Base-by-base conservation (phyloP, 1,140 invertebrate species). In the Melanaphis sacchari region DNA sequence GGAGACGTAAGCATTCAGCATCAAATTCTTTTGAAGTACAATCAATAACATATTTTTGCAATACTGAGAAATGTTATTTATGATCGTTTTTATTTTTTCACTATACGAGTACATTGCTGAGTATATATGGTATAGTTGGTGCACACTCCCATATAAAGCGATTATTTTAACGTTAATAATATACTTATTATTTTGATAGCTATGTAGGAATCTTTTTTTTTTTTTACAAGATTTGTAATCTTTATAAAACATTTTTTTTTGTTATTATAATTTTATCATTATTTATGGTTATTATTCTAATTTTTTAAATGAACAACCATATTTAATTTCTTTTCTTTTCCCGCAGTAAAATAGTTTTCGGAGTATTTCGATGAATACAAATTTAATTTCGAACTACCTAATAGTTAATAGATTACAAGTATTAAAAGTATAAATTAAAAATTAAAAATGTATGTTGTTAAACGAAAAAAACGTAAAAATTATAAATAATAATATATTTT, bases 11-110 rank as follows among this genome's bases (percentile, higher is more conserved):
- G n/a, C 46, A 40, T 76, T 76, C 31, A 88, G 5, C 43, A 49
- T 88, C 46, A 8, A 88, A 88, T 49, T 88, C 85, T 49, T n/a
- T 88, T 88, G 85, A 88, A 88, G 36, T 54, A 90, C 88, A 90
- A 90, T 54, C 88, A 38, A 54, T 54, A 90, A 52, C 46, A 40
- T n/a, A 54, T 90, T 90, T 54, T 90, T 90, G 88, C 49, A 22
- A 54, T 90, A 54, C 88, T 49, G n/a, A 90, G 36, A 90, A 90
- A 90, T 24, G 88, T 54, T 54, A 90, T 90, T 90, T 90, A 90
- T 26, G 46, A 38, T 90, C 9, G 7, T 90, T 36, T 49, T 54
- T 49, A 49, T 87, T 85, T 43, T 85, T 38, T 82, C 81, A 41
- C 84, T 43, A 3, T 85, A 85, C 38, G n/a, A n/a, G n/a, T 46